phyloP scores from a whole-genome alignment of 2,888 invertebrate genomes.

The Eupithecia exiguata region DNA sequence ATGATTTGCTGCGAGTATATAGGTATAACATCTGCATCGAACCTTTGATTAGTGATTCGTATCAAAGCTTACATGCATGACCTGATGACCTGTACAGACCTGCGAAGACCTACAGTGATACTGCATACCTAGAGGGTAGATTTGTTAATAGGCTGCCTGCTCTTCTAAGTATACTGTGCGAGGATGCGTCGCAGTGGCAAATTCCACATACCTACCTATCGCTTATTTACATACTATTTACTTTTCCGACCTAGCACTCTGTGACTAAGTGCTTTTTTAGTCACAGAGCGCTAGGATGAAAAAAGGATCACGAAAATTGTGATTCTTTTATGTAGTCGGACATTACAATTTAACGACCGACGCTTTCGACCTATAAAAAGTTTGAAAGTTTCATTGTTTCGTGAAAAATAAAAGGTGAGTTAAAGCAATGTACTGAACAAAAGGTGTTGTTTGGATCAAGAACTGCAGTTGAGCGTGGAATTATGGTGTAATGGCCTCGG shows the following conservation, averaged over 20 bases:
- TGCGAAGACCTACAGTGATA: too few species aligned
- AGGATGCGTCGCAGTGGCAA: neutral
- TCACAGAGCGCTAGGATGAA: too few species aligned
- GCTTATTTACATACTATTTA: neutral
- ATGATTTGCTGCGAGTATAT: neutral
- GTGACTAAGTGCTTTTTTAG: neutral
- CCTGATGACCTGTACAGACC: too few species aligned
- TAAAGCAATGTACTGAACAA: slow-evolving; percentile 35
- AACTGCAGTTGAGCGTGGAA: slow-evolving; percentile 27
- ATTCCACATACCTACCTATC: neutral
- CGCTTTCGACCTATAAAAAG: slow-evolving; percentile 21
- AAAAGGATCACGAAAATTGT: too few species aligned
- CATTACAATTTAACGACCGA: slow-evolving; percentile 15
- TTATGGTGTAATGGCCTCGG: slow-evolving; percentile 27
- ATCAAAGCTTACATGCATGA: neutral
- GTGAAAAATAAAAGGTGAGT: slow-evolving; percentile 34
- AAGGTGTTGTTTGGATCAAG: slow-evolving; percentile 33
- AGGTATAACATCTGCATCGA: neutral
- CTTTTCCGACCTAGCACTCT: neutral
- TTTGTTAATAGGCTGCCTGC: neutral
- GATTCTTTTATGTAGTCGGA: too few species aligned
- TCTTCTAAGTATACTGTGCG: neutral
- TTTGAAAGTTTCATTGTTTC: slow-evolving; percentile 39
- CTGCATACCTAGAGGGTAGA: too few species aligned
- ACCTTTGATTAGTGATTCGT: neutral